phyloP scores from a whole-genome alignment of 2,113 vertebrate species.

The Heterotis niloticus region DNA sequence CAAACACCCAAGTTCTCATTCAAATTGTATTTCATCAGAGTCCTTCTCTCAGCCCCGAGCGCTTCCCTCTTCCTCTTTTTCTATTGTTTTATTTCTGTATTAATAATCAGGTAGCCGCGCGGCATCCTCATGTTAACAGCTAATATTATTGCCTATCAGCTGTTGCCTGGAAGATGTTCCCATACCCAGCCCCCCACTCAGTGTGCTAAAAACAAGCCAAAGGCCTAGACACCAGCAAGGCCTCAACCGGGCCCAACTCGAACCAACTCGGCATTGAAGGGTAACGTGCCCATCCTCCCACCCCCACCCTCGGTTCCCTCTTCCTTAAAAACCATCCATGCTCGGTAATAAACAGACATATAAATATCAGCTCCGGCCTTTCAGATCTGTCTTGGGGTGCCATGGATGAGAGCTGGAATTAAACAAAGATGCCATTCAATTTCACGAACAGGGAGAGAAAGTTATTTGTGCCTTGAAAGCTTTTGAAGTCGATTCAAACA shows the following conservation, averaged over 20 bases:
- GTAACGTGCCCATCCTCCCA: background rate
- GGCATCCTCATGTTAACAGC: background rate
- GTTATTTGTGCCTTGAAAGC: constrained; percentile 20
- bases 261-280: constrained; percentile 20
- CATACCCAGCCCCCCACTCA: background rate
- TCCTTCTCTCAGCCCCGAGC: background rate
- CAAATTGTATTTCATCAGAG: background rate
- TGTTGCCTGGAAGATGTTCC: background rate
- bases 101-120: background rate
- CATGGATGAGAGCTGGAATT: constrained; percentile 14
- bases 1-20: background rate
- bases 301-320: background rate
- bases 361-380: constrained; percentile 11
- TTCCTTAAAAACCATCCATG: background rate
- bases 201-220: background rate
- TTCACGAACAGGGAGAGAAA: constrained; percentile 11
- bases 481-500: constrained; percentile 26
- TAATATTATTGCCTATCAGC: background rate
- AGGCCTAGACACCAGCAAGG: background rate
- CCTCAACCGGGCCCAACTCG: background rate
- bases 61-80: background rate
- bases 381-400: constrained; percentile 20
- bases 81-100: background rate
- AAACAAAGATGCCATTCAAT: constrained; percentile 27
- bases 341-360: constrained; percentile 23